Evolutionary conservation across 2,888 invertebrate species (phyloP), one percentile per base, ranked within the genome.

Genomic region (Axea sp.): DNA sequence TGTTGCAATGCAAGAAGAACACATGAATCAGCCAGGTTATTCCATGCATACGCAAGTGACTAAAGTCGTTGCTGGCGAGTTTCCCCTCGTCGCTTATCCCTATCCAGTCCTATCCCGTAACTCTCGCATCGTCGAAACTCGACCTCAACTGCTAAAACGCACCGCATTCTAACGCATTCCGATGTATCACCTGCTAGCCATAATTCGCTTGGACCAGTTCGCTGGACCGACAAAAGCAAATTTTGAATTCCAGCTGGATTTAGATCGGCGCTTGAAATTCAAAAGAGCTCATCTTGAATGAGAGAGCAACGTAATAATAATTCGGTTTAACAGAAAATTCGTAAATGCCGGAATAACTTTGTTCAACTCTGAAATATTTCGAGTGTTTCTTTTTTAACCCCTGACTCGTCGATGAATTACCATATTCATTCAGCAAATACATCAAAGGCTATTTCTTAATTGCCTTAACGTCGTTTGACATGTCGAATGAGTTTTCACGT

Each of bases 21-120:
- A 77, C 74, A 72, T 76, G 73, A 80, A 77, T 76, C 76, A 72
- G 74, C 79, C 68, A 75, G 77, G 77, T 77, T 82, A 82, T 82
- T 82, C 77, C 80, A 80, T 78, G 82, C 81, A 82, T 81, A 78
- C 75, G 67, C 77, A 77, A 80, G 79, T 77, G 78, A 78, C 76
- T 69, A 75, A 77, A 75, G 75, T 72, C 49, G 68, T 69, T 64
- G 68, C 12, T 22, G 41, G 57, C 53, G n/a, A 39, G 8, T 12
- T 3, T 8, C 19, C 11, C 39, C 22, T 6, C 22, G 39, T 3
- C 37, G 51, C 45, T 4, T 19, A 4, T 19, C 19, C 45, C 49
- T 49, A 53, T 53, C 33, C 41, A 31, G 19, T 73, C 49, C 67
- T 31, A 14, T 55, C 47, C 24, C 22, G 57, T 67, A 67, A 33